Evolutionary conservation across 2,113 vertebrate species (phyloP), one percentile per base, ranked within the genome.

Genomic region (Penelope pileata): DNA sequence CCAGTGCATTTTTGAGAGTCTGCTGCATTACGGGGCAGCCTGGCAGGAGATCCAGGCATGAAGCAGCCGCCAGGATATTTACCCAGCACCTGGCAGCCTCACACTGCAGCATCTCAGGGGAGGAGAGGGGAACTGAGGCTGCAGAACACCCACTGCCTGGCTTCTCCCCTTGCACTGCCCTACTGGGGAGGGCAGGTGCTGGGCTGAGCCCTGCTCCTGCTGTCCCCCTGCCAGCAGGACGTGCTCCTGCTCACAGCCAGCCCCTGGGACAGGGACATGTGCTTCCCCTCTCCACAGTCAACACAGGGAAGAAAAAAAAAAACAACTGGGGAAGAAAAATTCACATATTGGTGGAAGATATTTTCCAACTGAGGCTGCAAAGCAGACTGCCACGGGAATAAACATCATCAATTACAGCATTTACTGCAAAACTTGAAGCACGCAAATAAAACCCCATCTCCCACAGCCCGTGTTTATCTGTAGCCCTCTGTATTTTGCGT

Each of bases 381-480:
- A 95, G 45, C 24, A 23, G 0, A 1, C 26, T 76, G 58, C 63
- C 48, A 32, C 23, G 17, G 73, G 42, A 86, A 78, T 82, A 86
- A 95, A 91, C 77, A 91, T 42, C 36, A 1, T 42, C 19, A 77
- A 38, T 70, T 66, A 77, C 0, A 1, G 54, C 45, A 70, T 83
- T 64, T 36, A 87, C 24, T 66, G 82, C 56, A 45, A 72, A 91
- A 87, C 30, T 84, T 38, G 1, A 62, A 87, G 67, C 18, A 38
- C 1, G 0, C 67, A 94, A 94, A 93, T 48, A 87, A 93, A 93
- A 15, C 22, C 32, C 51, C 58, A 16, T 32, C 67, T 80, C 85
- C 78, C 53, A 19, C 67, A 90, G 91, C 60, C 40, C 54, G n/a
- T n/a, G 26, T 77, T 83, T 83, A 42, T 90, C 91, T 86, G 92